phyloP scores from a whole-genome alignment of 2,797 vertebrate genomes.

The Pangasius djambal region DNA sequence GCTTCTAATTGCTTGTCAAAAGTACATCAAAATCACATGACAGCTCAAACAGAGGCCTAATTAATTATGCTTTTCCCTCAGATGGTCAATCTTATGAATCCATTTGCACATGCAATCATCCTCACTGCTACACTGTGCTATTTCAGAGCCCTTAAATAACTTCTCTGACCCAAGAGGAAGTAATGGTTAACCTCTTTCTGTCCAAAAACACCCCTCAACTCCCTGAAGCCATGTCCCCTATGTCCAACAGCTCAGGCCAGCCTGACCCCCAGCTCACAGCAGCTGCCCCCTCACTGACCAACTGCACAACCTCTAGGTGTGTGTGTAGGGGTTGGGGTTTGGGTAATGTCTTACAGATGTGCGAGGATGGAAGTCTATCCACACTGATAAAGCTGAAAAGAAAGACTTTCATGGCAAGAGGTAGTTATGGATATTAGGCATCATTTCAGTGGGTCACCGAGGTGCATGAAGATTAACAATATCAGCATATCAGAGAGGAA shows the following conservation, averaged over 20 bases:
- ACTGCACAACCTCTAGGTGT: constrained; percentile 78
- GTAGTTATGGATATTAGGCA: constrained; percentile 71
- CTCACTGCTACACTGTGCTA: constrained; percentile 12
- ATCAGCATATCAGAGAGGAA: constrained; percentile 43
- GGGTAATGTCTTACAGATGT: constrained; percentile 87
- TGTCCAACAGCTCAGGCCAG: constrained; percentile 69
- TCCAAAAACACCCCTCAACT: constrained; percentile 49
- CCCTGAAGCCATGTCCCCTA: constrained; percentile 55
- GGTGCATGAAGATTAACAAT: constrained; percentile 80
- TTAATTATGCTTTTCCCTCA: not conserved
- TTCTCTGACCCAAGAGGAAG: constrained; percentile 51
- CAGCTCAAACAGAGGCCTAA: not conserved
- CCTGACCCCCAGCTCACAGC: constrained; percentile 77
- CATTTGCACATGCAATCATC: not conserved
- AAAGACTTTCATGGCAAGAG: constrained; percentile 25
- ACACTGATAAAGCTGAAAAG: constrained; percentile 71
- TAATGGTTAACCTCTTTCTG: constrained; percentile 48
- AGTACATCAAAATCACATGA: not conserved
- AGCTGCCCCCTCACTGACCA: constrained; percentile 77
- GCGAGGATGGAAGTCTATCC: constrained; percentile 79
- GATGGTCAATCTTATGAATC: constrained; percentile 18
- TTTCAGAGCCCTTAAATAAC: constrained; percentile 44
- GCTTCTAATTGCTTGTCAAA: not conserved
- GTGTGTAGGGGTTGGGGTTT: constrained; percentile 44
- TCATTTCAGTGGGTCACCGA: constrained; percentile 77